Evolutionary conservation across 1,140 invertebrate species (phyloP).

Genomic region (Trinorchestia longiramus): DNA sequence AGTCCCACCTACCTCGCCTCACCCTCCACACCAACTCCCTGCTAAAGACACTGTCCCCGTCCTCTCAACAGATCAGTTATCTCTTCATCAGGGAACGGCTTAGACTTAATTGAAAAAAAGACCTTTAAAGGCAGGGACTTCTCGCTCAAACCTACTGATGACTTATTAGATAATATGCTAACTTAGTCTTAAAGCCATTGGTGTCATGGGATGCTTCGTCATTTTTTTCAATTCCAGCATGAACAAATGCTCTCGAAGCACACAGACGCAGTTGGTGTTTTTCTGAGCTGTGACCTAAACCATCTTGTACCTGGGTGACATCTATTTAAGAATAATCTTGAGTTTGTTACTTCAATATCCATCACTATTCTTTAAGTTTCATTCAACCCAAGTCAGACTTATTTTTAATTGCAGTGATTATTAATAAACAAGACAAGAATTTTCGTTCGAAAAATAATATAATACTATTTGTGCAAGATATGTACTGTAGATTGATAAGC

Average conservation of each 20-base stretch:
- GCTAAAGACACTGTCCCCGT: neutral
- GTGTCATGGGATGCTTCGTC: neutral
- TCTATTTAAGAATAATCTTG: too few relatives aligned
- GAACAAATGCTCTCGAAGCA: neutral
- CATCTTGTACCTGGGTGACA: too few relatives aligned
- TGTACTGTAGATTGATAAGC: too few relatives aligned
- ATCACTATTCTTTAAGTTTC: too few relatives aligned
- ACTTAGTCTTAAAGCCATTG: neutral
- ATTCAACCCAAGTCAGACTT: too few relatives aligned
- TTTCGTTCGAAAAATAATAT: too few relatives aligned
- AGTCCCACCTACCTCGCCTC: too few relatives aligned
- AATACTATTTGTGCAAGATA: too few relatives aligned
- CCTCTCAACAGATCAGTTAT: neutral
- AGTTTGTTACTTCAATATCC: too few relatives aligned
- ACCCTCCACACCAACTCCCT: neutral
- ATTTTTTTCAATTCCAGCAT: neutral
- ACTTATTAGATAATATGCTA: neutral
- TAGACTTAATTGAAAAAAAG: neutral
- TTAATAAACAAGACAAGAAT: too few relatives aligned
- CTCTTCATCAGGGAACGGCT: neutral
- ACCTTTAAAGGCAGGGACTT: neutral
- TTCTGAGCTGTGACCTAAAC: neutral
- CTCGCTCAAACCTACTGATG: neutral
- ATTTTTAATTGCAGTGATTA: too few relatives aligned
- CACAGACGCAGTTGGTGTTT: neutral